Percentiles rank a stretch among this genome's conserved stretches.
Conservation (phyloP, 2,113 vertebrate species). For the Oncorhynchus tshawytscha region DNA sequence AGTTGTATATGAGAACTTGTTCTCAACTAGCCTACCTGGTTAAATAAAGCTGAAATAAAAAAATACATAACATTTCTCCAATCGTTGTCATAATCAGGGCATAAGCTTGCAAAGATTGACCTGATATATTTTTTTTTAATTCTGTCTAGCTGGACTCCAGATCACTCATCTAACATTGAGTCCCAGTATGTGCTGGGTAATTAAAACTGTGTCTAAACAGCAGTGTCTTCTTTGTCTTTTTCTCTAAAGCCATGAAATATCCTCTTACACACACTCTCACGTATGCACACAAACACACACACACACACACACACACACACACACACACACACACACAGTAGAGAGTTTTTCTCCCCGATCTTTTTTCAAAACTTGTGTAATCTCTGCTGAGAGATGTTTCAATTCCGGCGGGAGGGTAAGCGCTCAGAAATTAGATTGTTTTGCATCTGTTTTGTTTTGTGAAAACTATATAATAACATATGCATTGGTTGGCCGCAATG, state of each 20-base stretch:
- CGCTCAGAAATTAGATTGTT: slow-evolving; percentile 58
- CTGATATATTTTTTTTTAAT: slow-evolving; percentile 7
- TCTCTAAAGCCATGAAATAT: slow-evolving; percentile 15
- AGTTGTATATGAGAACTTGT: too few species aligned
- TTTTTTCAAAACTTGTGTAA: slow-evolving; percentile 18
- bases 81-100: too few species aligned
- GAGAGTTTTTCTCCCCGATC: neutral
- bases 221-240: slow-evolving; percentile 20
- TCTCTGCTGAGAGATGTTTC: slow-evolving; percentile 43
- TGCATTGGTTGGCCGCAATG: slow-evolving; percentile 53
- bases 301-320: neutral
- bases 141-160: slow-evolving; percentile 7
- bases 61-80: too few species aligned
- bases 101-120: neutral
- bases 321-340: neutral
- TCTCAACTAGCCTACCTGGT: too few species aligned
- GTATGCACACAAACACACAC: too few species aligned
- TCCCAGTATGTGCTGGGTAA: slow-evolving; percentile 35
- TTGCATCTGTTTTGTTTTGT: slow-evolving; percentile 45
- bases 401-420: slow-evolving; percentile 36
- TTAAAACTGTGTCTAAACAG: slow-evolving; percentile 25
- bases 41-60: too few species aligned
- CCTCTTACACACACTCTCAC: neutral
- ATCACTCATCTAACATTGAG: slow-evolving; percentile 15
- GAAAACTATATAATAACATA: slow-evolving; percentile 65